These are phyloP conservation scores for Campylomormyrus tamandua DNA, from an alignment of 2,113 vertebrate genomes.

Conservation along the genomic window DNA sequence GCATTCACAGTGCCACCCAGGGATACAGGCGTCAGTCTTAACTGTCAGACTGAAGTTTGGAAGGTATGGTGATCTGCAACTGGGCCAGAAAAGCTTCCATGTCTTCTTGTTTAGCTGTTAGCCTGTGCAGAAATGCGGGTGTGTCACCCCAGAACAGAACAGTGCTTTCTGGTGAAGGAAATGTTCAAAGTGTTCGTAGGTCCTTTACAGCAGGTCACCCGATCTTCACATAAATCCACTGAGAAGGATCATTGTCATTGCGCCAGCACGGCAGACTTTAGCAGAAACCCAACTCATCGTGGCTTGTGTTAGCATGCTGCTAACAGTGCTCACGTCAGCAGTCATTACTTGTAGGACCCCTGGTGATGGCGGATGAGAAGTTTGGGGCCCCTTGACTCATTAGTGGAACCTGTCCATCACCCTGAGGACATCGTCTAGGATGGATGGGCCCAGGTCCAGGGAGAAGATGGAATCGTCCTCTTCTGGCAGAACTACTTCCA, in stretches of 20 bases:
- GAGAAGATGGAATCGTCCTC: constrained; percentile 52
- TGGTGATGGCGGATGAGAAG: no score
- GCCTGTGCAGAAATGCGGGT: neutral
- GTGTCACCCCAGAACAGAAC: neutral
- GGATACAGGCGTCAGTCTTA: neutral
- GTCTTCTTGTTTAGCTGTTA: neutral
- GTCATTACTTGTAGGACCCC: neutral
- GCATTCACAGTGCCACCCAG: neutral
- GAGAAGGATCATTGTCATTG: neutral
- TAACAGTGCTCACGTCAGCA: neutral
- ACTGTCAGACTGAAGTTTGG: neutral
- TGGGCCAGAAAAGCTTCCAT: neutral
- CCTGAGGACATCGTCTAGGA: constrained; percentile 84
- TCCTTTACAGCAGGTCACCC: neutral
- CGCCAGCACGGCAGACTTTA: neutral
- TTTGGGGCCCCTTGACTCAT: constrained; percentile 38
- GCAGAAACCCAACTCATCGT: neutral
- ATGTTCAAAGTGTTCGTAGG: neutral
- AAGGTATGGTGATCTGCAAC: neutral
- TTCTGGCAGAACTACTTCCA: constrained; percentile 40
- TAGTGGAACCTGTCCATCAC: constrained; percentile 76
- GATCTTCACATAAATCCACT: neutral
- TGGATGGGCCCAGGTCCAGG: constrained; percentile 83
- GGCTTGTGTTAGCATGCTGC: neutral
- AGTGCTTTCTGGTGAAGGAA: neutral